phyloP scores from a whole-genome alignment of 2,797 vertebrate species.

The Chloroceryle amazona region DNA sequence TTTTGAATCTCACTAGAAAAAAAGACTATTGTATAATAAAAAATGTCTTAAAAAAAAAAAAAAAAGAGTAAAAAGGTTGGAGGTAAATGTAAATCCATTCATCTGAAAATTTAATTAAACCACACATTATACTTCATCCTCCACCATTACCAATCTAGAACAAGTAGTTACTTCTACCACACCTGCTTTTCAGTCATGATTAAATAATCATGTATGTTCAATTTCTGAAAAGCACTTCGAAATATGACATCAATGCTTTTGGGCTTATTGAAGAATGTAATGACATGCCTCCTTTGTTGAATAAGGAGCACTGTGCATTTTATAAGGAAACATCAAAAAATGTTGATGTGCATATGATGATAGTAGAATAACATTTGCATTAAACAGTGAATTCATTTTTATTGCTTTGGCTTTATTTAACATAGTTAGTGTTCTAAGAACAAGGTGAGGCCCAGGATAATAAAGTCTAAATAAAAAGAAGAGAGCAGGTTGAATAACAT shows the following conservation, averaged over 20 bases:
- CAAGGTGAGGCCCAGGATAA: background rate
- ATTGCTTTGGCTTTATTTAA: background rate
- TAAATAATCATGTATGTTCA: background rate
- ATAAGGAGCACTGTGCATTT: background rate
- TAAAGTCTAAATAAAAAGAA: background rate
- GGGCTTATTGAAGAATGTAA: background rate
- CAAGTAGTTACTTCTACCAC: background rate
- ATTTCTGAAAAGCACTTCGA: background rate
- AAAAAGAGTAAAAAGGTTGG: too few relatives aligned
- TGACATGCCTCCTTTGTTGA: background rate
- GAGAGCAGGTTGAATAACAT: background rate
- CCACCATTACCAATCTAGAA: background rate
- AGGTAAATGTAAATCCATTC: background rate
- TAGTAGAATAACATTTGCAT: background rate
- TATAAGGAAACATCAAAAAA: background rate
- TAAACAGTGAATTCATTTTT: background rate
- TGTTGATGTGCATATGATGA: background rate
- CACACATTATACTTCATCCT: background rate
- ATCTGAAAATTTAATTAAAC: background rate
- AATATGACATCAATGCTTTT: background rate
- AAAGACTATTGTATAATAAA: background rate
- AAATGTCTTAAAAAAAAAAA: background rate
- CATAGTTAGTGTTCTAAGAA: background rate
- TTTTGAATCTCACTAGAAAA: background rate
- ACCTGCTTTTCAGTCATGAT: background rate